Base-by-base conservation (phyloP, 1,140 invertebrate genomes). In the Acyrthosiphon pisum region DNA sequence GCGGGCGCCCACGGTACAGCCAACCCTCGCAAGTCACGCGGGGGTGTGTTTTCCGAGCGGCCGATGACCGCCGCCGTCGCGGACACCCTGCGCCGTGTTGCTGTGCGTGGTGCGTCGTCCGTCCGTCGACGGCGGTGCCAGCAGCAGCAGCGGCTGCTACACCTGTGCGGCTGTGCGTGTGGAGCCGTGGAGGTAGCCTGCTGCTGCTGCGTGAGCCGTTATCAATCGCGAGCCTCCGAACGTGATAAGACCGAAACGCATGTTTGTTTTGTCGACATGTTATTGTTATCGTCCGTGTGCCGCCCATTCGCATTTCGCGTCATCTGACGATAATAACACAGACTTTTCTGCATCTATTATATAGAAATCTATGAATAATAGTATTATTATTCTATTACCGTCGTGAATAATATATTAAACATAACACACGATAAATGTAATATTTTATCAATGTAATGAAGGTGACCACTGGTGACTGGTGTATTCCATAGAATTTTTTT, bases 1-100 rank as follows among this genome's bases (percentile, higher is more conserved):
- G 11, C 90, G n/a, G 60, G 30, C 90, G 88, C n/a, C 87, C 48
- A 56, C 88, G 88, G 88, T 56, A 56, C 88, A 53, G 53, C 90
- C 37, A 41, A 91, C 90, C 90, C 56, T 91, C 56, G 60, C 23
- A 23, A 11, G 26, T 30, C 26, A 37, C 48, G 37, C 60, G 90
- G 53, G 90, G 90, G 56, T 89, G 87, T n/a, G 86, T 89, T 53
- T 53, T 89, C 2, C 56, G 50, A 3, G 35, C 53, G 90, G 35
- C 35, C 41, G 37, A 20, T 30, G 37, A 37, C 37, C 37, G 37
- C 1, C 90, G 30, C 56, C 53, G 89, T 22, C 30, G n/a, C 44
- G 41, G 44, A n/a, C 86, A 37, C 87, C 41, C 41, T 53, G n/a
- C 86, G n/a, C 84, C 53, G 0, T 76, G 88, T n/a, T 50, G 88